Base-by-base conservation (phyloP, 2,797 vertebrate species). In the Gila robusta region DNA sequence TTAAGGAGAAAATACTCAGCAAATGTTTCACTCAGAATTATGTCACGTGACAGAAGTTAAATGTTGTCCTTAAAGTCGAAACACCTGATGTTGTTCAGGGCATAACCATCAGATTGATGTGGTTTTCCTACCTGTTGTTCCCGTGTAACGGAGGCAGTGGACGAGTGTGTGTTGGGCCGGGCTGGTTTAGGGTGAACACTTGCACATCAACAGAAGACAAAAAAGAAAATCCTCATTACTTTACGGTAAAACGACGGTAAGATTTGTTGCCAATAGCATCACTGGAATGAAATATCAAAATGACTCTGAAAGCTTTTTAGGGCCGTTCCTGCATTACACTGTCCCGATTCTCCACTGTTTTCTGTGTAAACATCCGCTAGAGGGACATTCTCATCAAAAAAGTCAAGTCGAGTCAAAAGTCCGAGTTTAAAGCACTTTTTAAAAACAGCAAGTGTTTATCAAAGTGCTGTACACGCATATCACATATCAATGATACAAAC, bases 161-260 rank as follows among this genome's bases (percentile, higher is more conserved):
- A 67, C 91, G 87, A 86, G 94, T 70, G 4, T 41, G 73, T 41
- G 64, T 49, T 16, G 47, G 89, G 93, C 89, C 94, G 88, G 94
- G 92, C 86, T 94, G 94, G 88, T 92, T 92, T 88, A 91, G 92
- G 90, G 95, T 92, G 89, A 94, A 95, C 88, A 95, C 91, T 90
- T 91, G 92, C 93, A 91, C 81, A 96, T 56, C 87, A 56, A 94
- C 88, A 92, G 72, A 83, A 89, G 62, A 93, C 89, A 70, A 21
- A 81, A 21, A 5, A 79, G 78, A 72, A n/a, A 23, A 67, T 77
- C 28, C 85, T 59, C 21, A 28, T 17, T 17, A 52, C 47, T 66
- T 19, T 72, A 14, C 32, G 59, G 52, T 66, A 87, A 12, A 70
- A 72, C 21, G 0, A 35, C 2, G 2, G 11, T 8, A 21, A 56